Base-by-base conservation (phyloP, 2,888 invertebrate species). In the Hetaerina titia region DNA sequence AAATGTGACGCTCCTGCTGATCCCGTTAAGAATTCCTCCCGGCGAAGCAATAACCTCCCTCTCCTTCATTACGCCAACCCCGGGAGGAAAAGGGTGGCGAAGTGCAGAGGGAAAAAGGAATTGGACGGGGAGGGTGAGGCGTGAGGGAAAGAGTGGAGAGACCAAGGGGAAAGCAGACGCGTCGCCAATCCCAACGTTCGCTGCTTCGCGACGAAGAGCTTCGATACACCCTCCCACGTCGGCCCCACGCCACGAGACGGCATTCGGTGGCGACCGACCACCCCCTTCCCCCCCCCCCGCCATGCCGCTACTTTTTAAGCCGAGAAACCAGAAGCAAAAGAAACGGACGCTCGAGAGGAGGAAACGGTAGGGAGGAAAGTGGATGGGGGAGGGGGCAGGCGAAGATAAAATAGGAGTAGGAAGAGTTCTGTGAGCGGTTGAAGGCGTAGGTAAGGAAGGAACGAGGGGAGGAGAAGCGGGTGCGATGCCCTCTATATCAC, bases 331-430 rank as follows among this genome's bases (percentile, higher is more conserved):
- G 58, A n/a, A n/a, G 89, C 15, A 56, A n/a, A 25, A 57, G 22
- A 22, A 58, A 58, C 25, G n/a, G 89, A 58, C 6, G 58, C 57
- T 58, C 17, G 90, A 60, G 63, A 25, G 60, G 15, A 60, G 90
- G 45, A 45, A 4, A 45, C 45, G 45, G 90, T 25, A 11, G 31
- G 25, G 25, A 25, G n/a, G 25, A 4, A 25, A 87, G 87, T 31
- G 87, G 31, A 15, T 11, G 88, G n/a, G 88, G 9, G 90, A 89
- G n/a, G 58, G 9, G 90, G 60, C 17, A 88, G n/a, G 45, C 45
- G 56, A n/a, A n/a, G 69, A 69, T n/a, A 69, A 69, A 69, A n/a
- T 22, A 69, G 69, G n/a, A 69, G 69, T n/a, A 69, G 69, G 69
- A 69, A 69, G 69, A 4, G 4, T 69, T 7, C 69, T 69, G n/a